These are phyloP conservation scores for Epinephelus fuscoguttatus DNA, from an alignment of 2,113 vertebrate genomes.

Conservation along the genomic window DNA sequence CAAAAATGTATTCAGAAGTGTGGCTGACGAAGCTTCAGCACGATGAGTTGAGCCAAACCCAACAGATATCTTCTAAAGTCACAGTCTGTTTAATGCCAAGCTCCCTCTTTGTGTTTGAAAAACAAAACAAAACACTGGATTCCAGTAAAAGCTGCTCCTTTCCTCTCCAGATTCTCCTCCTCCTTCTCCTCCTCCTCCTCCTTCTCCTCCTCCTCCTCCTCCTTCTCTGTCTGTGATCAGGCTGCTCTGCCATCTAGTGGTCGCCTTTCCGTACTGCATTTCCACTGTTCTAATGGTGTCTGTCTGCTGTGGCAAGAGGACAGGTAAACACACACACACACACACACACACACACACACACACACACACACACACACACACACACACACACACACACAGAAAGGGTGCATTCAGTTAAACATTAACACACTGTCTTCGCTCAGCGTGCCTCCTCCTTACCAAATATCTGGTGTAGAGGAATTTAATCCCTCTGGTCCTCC, in stretches of 20 bases:
- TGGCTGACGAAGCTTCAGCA: no score
- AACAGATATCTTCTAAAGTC: no score
- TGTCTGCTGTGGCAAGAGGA: background rate
- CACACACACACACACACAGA: background rate
- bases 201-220: no score
- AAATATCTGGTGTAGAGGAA: no score
- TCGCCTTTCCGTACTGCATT: background rate
- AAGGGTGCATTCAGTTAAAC: background rate
- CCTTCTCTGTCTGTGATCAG: background rate
- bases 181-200: no score
- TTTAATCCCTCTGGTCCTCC: background rate
- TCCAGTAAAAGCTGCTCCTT: background rate
- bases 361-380: background rate
- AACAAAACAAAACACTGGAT: no score
- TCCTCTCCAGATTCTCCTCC: background rate
- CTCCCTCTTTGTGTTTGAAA: no score
- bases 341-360: background rate
- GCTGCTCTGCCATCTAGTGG: slow-evolving; percentile 9
- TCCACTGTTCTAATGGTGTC: background rate
- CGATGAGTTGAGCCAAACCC: no score
- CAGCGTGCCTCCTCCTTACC: no score
- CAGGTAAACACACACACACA: background rate
- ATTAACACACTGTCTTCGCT: no score
- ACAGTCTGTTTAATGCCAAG: no score
- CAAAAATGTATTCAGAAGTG: no score